Conservation (phyloP, 2,888 invertebrate genomes). For the Syrista parreyssii region DNA sequence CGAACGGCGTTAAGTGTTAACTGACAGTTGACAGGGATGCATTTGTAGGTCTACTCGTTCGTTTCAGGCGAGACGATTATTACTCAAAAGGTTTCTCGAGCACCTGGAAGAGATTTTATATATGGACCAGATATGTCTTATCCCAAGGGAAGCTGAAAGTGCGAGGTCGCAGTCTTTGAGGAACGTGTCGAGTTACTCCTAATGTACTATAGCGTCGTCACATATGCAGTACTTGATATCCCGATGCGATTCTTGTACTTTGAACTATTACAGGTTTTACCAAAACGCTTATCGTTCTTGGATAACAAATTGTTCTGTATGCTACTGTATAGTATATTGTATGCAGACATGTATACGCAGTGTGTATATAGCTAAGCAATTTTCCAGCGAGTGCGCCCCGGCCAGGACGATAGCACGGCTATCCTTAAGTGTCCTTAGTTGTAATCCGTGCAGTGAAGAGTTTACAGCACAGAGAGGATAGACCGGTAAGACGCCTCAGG, state of each 20-base stretch:
- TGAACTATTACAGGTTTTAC: background rate
- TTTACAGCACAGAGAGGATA: background rate
- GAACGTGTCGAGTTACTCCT: background rate
- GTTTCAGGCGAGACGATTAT: background rate
- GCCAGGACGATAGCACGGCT: background rate
- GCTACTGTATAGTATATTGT: background rate
- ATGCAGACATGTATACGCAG: background rate
- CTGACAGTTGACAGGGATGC: background rate
- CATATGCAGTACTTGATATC: background rate
- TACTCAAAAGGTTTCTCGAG: background rate
- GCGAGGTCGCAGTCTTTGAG: background rate
- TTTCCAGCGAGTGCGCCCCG: background rate
- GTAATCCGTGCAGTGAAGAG: background rate
- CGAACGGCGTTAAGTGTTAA: slow-evolving; percentile 2
- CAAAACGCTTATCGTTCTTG: background rate
- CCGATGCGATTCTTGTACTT: background rate
- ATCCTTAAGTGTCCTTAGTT: background rate
- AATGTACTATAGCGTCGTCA: background rate
- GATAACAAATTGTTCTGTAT: background rate
- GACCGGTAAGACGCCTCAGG: slow-evolving; percentile 10
- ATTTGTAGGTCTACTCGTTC: background rate
- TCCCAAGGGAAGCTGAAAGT: background rate
- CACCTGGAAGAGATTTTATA: background rate
- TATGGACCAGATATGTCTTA: background rate
- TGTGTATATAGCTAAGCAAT: background rate